Evolutionary conservation across 2,888 invertebrate species (phyloP).

Genomic region (Troides aeacus): DNA sequence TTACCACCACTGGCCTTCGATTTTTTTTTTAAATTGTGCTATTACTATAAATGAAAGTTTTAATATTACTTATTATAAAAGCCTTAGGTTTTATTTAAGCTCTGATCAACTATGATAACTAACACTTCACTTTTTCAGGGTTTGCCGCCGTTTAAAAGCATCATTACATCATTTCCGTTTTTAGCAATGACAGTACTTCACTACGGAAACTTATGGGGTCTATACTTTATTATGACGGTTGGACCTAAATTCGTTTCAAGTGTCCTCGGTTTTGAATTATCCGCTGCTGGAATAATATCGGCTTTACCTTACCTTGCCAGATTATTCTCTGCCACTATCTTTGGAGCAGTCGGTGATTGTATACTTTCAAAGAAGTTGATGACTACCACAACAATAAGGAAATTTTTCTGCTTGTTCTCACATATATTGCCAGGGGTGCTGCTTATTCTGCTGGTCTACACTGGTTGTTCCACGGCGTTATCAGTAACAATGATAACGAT

Average conservation of each 20-base stretch:
- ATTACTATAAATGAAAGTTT: too few relatives aligned
- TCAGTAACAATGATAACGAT: constrained; percentile 83
- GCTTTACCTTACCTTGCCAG: constrained; percentile 86
- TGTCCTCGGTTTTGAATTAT: constrained; percentile 84
- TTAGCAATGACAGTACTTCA: constrained; percentile 83
- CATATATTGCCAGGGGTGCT: constrained; percentile 76
- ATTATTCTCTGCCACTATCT: constrained; percentile 83
- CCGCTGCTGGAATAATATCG: constrained; percentile 85
- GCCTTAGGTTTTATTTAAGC: too few relatives aligned
- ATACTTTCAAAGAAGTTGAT: constrained; percentile 69
- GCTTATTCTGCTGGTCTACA: constrained; percentile 78
- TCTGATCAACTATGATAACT: background rate
- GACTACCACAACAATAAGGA: constrained; percentile 77
- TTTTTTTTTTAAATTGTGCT: too few relatives aligned
- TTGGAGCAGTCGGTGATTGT: constrained; percentile 85
- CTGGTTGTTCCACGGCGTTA: constrained; percentile 81
- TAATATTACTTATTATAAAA: too few relatives aligned
- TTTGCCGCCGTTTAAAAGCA: constrained; percentile 82
- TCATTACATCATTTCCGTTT: constrained; percentile 84
- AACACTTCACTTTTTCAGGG: constrained; percentile 66
- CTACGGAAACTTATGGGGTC: constrained; percentile 88
- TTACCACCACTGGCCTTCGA: too few relatives aligned
- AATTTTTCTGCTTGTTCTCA: constrained; percentile 83
- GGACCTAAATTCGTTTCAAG: constrained; percentile 88
- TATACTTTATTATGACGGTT: constrained; percentile 87